Percentiles rank a stretch among this genome's conserved stretches.
Evolutionary conservation across 2,113 vertebrate species (phyloP).

Genomic region (Xiphorhynchus elegans): DNA sequence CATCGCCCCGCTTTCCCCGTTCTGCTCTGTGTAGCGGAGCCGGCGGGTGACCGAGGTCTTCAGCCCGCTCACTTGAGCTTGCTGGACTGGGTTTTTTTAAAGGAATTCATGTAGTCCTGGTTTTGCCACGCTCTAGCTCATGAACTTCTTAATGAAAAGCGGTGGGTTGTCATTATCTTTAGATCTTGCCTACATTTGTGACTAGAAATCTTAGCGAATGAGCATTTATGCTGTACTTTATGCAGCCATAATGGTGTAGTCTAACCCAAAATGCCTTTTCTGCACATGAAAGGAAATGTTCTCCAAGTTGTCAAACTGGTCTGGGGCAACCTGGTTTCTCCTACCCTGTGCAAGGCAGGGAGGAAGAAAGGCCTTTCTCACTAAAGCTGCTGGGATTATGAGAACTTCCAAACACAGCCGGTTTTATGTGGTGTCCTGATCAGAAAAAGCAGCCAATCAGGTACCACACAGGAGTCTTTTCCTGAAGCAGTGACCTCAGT

Average conservation of each 20-base stretch:
- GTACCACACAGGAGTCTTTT: not conserved
- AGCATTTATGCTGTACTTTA: not conserved
- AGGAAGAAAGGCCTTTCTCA: not conserved
- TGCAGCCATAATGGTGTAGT: not conserved
- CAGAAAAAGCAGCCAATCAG: not conserved
- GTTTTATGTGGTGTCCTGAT: not conserved
- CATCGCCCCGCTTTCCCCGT: rapidly evolving
- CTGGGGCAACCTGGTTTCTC: rapidly evolving
- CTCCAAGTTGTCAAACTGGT: rapidly evolving
- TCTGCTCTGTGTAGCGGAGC: not conserved
- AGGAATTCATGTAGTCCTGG: not conserved
- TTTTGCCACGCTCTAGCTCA: not conserved
- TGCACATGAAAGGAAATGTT: not conserved
- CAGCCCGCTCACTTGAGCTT: not conserved
- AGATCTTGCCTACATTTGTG: not conserved
- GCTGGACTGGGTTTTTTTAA: not conserved
- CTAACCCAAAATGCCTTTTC: not conserved
- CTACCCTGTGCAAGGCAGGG: not conserved
- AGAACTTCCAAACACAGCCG: not conserved
- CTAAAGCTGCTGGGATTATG: not conserved
- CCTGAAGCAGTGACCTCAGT: not conserved
- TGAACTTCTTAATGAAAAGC: not conserved
- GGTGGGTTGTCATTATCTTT: not conserved
- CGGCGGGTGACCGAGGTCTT: not conserved
- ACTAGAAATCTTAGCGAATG: not conserved